Evolutionary conservation across 2,797 vertebrate genomes (phyloP).

Genomic region (Gymnothorax reevesii): DNA sequence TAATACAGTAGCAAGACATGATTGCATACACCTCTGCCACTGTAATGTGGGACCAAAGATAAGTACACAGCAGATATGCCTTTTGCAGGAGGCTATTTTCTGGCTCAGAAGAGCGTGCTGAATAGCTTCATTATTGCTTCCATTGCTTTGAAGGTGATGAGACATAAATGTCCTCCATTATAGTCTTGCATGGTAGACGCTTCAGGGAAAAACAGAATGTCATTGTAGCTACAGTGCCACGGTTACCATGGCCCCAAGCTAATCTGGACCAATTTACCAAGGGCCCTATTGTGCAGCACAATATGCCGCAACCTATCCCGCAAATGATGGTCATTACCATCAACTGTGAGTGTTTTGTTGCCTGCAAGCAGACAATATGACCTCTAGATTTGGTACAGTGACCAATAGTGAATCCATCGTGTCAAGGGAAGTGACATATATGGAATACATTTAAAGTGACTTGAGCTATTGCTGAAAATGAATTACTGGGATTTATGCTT

Average conservation of each 20-base stretch:
- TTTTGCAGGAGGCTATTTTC: conserved; percentile 27
- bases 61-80: conserved; percentile 33
- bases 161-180: conserved; percentile 11
- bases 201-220: neutral
- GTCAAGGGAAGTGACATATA: conserved; percentile 13
- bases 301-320: conserved; percentile 32
- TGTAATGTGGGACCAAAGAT: neutral
- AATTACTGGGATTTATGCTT: neutral
- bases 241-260: conserved; percentile 27
- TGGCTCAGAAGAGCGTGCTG: neutral
- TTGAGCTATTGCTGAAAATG: neutral
- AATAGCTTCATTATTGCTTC: neutral
- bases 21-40: neutral
- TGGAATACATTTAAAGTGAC: neutral
- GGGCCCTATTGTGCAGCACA: conserved; percentile 27
- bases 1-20: neutral
- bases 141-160: conserved; percentile 20
- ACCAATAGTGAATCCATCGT: conserved; percentile 23
- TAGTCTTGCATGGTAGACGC: conserved; percentile 26
- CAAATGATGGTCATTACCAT: conserved; percentile 37
- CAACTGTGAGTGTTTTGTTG: conserved; percentile 35
- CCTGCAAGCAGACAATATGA: conserved; percentile 41
- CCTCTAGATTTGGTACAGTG: conserved; percentile 29
- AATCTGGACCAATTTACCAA: conserved; percentile 38
- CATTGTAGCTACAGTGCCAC: conserved; percentile 23